Base-by-base conservation (phyloP, 2,113 vertebrate species). In the Nipponia nippon region DNA sequence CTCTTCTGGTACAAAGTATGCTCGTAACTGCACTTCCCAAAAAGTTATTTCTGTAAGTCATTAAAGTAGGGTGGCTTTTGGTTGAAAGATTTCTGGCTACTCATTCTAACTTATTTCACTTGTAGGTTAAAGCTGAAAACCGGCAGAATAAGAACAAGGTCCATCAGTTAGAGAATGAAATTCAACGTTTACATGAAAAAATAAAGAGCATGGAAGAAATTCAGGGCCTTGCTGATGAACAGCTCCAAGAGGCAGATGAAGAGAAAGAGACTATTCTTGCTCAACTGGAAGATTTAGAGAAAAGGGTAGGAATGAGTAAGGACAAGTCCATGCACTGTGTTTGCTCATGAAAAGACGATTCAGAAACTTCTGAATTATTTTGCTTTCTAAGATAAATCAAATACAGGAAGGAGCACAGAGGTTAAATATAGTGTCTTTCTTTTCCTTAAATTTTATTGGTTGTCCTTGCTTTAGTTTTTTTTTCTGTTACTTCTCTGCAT, bases 191-290 rank as follows among this genome's bases (percentile, higher is more conserved):
- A 34, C 97, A 94, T 93, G 98, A 96, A 73, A 98, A 98, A 97
- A 94, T 99, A 47, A 98, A 98, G 91, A 98, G 96, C 82, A 98
- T 98, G 93, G 97, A 98, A 77, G 98, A 99, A 89, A 97, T 99
- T 82, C 99, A 99, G 87, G 97, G 98, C 65, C 89, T 99, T 88
- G 98, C 98, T 59, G 97, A 98, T 69, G 98, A 98, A 65, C 98
- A 98, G 75, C 98, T 99, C 22, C 98, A 98, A 91, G 98, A 99
- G 73, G 98, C 98, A 53, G 98, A 99, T 86, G 98, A 98, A 30
- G 98, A 99, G 70, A 98, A 98, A 69, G 98, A 99, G 67, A 91
- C 89, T 32, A 97, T 99, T 78, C 97, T 98, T 36, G 93, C 95
- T 36, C 98, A 99, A 59, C 98, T 99, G 62, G 96, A 98, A 82